Percentiles rank a stretch among this genome's conserved stretches.
phyloP scores from a whole-genome alignment of 2,797 vertebrate species.

The Schizopygopsis malacanthus region DNA sequence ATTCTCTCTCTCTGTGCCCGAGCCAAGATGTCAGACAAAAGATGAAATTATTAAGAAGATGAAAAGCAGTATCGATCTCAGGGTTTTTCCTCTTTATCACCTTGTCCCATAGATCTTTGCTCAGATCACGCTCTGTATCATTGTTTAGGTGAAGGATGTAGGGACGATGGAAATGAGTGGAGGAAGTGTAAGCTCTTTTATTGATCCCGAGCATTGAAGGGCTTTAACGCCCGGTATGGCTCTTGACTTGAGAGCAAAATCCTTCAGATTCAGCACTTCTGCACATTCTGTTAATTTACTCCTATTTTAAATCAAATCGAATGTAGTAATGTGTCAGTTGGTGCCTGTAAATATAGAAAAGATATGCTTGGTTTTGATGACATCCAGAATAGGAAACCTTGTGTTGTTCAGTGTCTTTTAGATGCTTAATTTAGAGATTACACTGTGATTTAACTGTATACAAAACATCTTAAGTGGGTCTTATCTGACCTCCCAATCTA shows the following conservation, averaged over 20 bases:
- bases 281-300: background rate
- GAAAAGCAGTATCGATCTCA: constrained; percentile 48
- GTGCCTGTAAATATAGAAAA: background rate
- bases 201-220: constrained; percentile 41
- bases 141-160: constrained; percentile 50
- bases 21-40: constrained; percentile 35
- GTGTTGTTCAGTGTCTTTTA: background rate
- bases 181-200: constrained; percentile 50
- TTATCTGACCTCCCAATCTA: background rate
- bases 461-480: background rate
- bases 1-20: background rate
- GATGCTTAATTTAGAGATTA: background rate
- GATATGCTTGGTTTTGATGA: background rate
- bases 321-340: background rate
- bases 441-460: background rate
- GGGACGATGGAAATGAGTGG: constrained; percentile 41
- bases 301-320: background rate
- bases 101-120: constrained; percentile 37
- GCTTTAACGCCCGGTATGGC: constrained; percentile 10
- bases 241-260: background rate
- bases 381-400: background rate
- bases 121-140: constrained; percentile 17
- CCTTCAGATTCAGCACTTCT: constrained; percentile 8
- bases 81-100: constrained; percentile 42
- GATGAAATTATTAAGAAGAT: constrained; percentile 54